phyloP scores from a whole-genome alignment of 1,140 invertebrate genomes.

The Drosophila leontia region DNA sequence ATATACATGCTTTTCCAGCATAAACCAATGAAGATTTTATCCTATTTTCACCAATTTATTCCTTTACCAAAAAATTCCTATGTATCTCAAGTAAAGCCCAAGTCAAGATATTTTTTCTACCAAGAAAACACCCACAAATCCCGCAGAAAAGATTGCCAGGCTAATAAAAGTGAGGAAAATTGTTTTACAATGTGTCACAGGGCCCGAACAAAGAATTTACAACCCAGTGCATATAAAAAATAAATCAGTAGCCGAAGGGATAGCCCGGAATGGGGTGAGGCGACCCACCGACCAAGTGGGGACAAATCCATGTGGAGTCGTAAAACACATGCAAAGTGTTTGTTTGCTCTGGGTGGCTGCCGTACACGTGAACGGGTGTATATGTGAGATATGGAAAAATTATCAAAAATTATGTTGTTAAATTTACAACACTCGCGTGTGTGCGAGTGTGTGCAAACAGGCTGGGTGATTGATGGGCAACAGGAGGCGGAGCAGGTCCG shows the following conservation, averaged over 20 bases:
- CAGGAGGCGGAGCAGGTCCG: background rate
- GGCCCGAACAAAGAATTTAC: conserved; percentile 52
- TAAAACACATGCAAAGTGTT: conserved; percentile 78
- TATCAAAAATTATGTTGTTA: conserved; percentile 83
- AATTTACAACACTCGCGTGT: conserved; percentile 69
- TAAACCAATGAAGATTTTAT: conserved; percentile 18
- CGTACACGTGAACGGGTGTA: conserved; percentile 5
- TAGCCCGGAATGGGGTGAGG: background rate
- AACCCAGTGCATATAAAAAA: conserved; percentile 57
- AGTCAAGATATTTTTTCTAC: conserved; percentile 21
- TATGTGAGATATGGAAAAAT: conserved; percentile 55
- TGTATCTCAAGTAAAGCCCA: background rate
- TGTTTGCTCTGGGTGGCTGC: conserved; percentile 14
- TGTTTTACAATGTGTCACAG: conserved; percentile 75
- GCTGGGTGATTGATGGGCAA: conserved; percentile 66
- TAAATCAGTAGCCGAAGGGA: conserved; percentile 53
- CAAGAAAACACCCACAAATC: conserved; percentile 32
- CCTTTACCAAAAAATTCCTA: background rate
- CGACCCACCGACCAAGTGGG: conserved; percentile 15
- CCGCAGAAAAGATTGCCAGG: conserved; percentile 27
- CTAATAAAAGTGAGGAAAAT: conserved; percentile 60
- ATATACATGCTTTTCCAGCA: conserved; percentile 2
- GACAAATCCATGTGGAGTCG: conserved; percentile 68
- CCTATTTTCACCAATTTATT: conserved; percentile 12
- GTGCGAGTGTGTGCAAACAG: conserved; percentile 50